phyloP scores from a whole-genome alignment of 2,113 vertebrate genomes.

The Hylia prasina region DNA sequence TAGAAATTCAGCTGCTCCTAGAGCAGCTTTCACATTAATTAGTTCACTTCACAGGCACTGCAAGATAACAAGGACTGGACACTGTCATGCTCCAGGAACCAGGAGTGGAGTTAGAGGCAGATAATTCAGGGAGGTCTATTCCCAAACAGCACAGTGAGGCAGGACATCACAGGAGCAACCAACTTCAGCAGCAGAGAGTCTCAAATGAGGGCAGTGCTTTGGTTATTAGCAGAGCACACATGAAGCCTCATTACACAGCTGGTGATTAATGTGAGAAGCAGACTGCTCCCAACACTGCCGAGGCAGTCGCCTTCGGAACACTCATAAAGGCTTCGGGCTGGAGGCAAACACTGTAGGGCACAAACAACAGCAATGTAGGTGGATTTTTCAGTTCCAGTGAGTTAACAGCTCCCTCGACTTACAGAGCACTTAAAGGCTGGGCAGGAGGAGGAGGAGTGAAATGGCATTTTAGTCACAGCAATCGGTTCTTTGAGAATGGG shows the following conservation, averaged over 20 bases:
- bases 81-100: background rate
- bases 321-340: background rate
- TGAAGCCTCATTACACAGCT: conserved; percentile 44
- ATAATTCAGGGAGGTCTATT: background rate
- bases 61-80: background rate
- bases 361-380: background rate
- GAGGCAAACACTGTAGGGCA: background rate
- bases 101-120: background rate
- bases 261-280: conserved; percentile 55
- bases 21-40: background rate
- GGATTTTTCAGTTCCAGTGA: background rate
- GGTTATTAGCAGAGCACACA: conserved; percentile 2
- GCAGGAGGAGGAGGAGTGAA: background rate
- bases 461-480: background rate
- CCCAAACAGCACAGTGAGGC: background rate
- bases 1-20: background rate
- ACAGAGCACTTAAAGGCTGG: background rate
- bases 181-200: background rate
- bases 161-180: background rate
- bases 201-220: background rate
- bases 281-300: background rate
- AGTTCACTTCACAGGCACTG: background rate
- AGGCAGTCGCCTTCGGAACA: background rate
- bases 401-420: background rate
- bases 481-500: background rate